Evolutionary conservation across 2,888 invertebrate species (phyloP).

Genomic region (Nipponacmea schrenckii): DNA sequence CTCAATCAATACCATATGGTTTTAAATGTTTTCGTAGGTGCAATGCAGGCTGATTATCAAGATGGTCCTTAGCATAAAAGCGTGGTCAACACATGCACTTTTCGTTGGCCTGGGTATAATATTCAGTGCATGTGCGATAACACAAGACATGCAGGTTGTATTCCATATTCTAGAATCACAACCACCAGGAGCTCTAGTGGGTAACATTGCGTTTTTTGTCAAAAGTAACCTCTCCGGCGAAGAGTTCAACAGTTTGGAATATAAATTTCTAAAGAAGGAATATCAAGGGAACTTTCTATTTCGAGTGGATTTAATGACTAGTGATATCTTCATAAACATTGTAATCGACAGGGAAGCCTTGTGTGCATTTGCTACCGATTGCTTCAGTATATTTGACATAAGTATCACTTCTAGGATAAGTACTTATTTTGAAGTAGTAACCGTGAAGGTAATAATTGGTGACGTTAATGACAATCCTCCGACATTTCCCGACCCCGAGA

Average conservation of each 20-base stretch:
- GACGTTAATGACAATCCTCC: constrained; percentile 64
- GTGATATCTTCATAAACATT: too few species aligned
- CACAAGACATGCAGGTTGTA: constrained; percentile 12
- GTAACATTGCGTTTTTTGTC: constrained; percentile 41
- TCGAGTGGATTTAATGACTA: constrained; percentile 8
- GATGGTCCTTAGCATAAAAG: too few species aligned
- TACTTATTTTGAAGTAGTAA: constrained; percentile 51
- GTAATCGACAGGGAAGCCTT: constrained; percentile 48
- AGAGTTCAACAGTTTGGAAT: constrained; percentile 27
- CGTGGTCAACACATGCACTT: too few species aligned
- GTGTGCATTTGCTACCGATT: constrained; percentile 41
- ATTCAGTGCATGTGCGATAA: neutral
- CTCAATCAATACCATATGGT: too few species aligned
- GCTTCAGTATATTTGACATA: constrained; percentile 44
- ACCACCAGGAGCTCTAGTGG: constrained; percentile 38
- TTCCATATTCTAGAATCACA: constrained; percentile 42
- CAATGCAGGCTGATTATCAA: too few species aligned
- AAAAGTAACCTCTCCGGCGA: constrained; percentile 26
- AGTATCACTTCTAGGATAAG: constrained; percentile 47
- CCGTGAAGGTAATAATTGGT: constrained; percentile 53
- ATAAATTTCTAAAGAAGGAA: constrained; percentile 31
- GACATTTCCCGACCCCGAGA: constrained; percentile 39
- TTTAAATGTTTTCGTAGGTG: too few species aligned
- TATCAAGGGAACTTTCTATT: constrained; percentile 27
- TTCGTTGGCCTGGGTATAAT: too few species aligned